phyloP scores from a whole-genome alignment of 1,140 invertebrate genomes.

The Drosophila arizonae region DNA sequence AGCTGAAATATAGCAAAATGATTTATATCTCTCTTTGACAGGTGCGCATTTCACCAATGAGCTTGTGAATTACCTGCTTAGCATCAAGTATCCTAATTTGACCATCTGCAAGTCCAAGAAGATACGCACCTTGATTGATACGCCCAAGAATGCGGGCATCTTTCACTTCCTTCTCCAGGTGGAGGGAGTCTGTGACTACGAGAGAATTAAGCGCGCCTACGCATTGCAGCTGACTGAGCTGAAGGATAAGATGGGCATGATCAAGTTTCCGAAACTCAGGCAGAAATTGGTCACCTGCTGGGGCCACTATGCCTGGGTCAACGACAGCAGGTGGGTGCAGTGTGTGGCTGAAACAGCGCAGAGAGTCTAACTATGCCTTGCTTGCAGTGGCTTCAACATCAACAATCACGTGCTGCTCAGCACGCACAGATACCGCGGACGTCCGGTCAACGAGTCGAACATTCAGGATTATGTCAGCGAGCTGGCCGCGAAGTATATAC shows the following conservation, averaged over 20 bases:
- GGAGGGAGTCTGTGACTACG: conserved; percentile 84
- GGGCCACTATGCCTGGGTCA: conserved; percentile 88
- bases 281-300: conserved; percentile 86
- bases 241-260: conserved; percentile 84
- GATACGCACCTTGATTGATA: conserved; percentile 87
- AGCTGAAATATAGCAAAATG: not conserved
- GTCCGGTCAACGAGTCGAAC: conserved; percentile 88
- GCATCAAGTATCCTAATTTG: conserved; percentile 85
- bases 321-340: conserved; percentile 68
- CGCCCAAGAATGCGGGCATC: conserved; percentile 87
- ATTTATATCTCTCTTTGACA: conserved; percentile 25
- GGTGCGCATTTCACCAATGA: conserved; percentile 75
- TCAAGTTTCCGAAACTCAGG: conserved; percentile 86
- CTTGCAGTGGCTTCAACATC: conserved; percentile 85
- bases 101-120: conserved; percentile 87
- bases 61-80: conserved; percentile 81
- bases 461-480: conserved; percentile 91
- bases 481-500: conserved; percentile 89
- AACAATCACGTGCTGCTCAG: conserved; percentile 89
- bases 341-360: too few relatives aligned
- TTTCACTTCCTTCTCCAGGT: conserved; percentile 87
- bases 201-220: conserved; percentile 83
- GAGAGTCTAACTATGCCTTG: not conserved
- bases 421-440: conserved; percentile 86
- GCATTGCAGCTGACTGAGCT: conserved; percentile 84